Percentiles rank a stretch among this genome's conserved stretches.
These are phyloP conservation scores for Puffinus mauretanicus DNA, from an alignment of 2,113 vertebrate genomes.

Conservation along the genomic window DNA sequence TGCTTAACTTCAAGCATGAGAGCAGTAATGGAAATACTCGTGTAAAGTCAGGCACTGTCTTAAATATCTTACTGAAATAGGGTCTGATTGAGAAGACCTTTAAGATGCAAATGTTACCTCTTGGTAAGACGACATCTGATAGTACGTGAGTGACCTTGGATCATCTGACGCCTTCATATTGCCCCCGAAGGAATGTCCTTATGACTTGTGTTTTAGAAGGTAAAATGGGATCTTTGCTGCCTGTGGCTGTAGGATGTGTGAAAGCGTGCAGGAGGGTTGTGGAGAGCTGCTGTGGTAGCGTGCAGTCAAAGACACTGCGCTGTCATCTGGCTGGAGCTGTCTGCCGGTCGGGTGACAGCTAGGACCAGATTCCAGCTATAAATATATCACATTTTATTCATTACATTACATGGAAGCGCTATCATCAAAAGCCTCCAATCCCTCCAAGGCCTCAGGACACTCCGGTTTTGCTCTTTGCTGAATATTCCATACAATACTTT, in stretches of 20 bases:
- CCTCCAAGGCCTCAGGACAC: background rate
- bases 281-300: background rate
- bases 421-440: background rate
- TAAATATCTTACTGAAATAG: background rate
- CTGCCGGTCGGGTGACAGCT: background rate
- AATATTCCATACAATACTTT: background rate
- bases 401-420: accelerated
- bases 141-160: background rate
- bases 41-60: background rate
- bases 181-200: background rate
- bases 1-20: background rate
- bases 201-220: background rate
- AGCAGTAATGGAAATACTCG: background rate
- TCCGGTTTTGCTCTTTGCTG: background rate
- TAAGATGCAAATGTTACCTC: accelerated
- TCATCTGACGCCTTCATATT: background rate
- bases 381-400: background rate
- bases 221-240: background rate
- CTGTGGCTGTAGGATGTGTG: background rate
- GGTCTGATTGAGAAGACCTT: background rate
- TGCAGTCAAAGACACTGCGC: background rate
- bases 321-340: background rate
- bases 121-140: background rate
- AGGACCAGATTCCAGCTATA: background rate
- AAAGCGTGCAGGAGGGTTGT: background rate